phyloP scores from a whole-genome alignment of 1,140 invertebrate species.

The Macrobrachium nipponense region DNA sequence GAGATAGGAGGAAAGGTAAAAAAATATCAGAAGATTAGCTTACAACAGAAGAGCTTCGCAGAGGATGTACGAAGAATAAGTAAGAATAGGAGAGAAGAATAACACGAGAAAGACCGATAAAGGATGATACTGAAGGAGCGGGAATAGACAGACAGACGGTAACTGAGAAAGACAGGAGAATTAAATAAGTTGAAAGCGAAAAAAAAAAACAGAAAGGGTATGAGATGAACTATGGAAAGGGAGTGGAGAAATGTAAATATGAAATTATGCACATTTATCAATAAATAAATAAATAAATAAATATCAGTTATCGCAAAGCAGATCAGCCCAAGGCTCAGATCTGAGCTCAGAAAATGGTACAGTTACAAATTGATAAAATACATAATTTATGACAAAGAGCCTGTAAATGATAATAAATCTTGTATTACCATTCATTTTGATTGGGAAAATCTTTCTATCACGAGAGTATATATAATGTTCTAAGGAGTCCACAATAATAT shows the following conservation, averaged over 20 bases:
- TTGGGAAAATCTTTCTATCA: too few relatives aligned
- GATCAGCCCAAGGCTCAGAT: too few relatives aligned
- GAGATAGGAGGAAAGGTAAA: background rate
- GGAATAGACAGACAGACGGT: background rate
- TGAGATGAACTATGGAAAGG: background rate
- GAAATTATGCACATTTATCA: background rate
- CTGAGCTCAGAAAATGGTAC: too few relatives aligned
- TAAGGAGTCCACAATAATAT: too few relatives aligned
- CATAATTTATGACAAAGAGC: too few relatives aligned
- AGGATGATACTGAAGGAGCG: background rate
- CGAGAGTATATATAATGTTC: too few relatives aligned
- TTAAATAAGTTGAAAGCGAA: background rate
- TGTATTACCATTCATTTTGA: too few relatives aligned
- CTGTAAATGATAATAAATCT: too few relatives aligned
- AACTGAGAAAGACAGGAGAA: background rate
- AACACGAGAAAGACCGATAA: background rate
- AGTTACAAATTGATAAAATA: too few relatives aligned
- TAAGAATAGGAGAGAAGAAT: background rate
- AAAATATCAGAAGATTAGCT: too few relatives aligned
- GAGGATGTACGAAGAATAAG: background rate
- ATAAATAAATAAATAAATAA: background rate
- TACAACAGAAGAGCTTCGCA: background rate
- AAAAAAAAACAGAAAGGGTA: background rate
- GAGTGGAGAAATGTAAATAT: background rate
- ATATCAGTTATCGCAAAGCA: too few relatives aligned